These are phyloP conservation scores for Ridgeia piscesae DNA, from an alignment of 1,140 invertebrate genomes.

Conservation along the genomic window DNA sequence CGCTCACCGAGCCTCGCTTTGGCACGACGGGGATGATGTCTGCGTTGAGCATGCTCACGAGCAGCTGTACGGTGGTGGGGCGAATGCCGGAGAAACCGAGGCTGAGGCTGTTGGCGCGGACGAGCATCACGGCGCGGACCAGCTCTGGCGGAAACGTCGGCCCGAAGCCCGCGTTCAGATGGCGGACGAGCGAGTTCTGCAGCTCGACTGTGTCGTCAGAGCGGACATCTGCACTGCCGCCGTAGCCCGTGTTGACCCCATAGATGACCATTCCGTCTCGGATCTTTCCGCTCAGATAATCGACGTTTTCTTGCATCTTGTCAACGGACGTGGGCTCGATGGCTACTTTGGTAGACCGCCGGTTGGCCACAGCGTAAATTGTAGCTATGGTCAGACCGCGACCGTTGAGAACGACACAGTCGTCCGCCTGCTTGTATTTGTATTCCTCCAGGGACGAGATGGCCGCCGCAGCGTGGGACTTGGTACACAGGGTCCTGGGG, in stretches of 20 bases:
- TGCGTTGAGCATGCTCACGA: constrained; percentile 23
- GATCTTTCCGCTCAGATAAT: constrained; percentile 16
- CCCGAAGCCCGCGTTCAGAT: constrained; percentile 25
- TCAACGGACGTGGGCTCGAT: not conserved
- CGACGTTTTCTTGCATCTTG: constrained; percentile 20
- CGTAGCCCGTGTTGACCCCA: constrained; percentile 31
- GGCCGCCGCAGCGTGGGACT: no score
- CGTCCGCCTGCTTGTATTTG: not conserved
- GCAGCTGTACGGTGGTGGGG: constrained; percentile 21
- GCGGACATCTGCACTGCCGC: constrained; percentile 27
- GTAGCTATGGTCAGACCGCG: constrained; percentile 10
- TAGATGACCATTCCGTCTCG: constrained; percentile 19
- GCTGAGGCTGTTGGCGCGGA: constrained; percentile 26
- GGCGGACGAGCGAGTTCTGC: constrained; percentile 23
- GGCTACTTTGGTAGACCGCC: not conserved
- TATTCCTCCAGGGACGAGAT: constrained; percentile 21
- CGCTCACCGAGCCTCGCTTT: constrained; percentile 25
- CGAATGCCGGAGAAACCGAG: constrained; percentile 27
- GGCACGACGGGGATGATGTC: constrained; percentile 29
- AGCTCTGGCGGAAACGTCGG: constrained; percentile 13
- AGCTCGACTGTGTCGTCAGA: constrained; percentile 17
- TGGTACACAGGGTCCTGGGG: no score
- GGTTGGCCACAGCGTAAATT: not conserved
- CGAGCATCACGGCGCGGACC: constrained; percentile 26
- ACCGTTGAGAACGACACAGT: constrained; percentile 14